Evolutionary conservation across 1,140 invertebrate genomes (phyloP).

Genomic region (Pollicipes pollicipes): DNA sequence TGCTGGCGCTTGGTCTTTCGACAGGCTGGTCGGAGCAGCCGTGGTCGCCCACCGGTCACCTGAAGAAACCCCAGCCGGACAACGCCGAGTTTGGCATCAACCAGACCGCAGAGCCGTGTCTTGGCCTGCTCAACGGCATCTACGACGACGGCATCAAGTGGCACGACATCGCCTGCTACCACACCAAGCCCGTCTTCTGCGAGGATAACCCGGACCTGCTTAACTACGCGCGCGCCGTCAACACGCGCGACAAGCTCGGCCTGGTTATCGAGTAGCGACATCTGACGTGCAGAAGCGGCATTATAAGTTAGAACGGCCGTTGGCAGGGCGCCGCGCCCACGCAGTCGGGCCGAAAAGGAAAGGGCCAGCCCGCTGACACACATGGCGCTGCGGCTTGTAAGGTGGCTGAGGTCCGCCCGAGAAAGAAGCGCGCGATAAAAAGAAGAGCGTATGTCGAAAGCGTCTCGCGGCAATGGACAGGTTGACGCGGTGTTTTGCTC

Average conservation of each 20-base stretch:
- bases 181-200: constrained; percentile 74
- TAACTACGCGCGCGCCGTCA: constrained; percentile 59
- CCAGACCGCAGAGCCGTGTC: constrained; percentile 63
- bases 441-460: no score
- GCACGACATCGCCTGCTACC: constrained; percentile 84
- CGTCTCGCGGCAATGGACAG: no score
- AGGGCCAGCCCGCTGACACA: no score
- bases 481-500: no score
- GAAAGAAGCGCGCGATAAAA: no score
- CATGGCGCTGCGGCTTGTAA: no score
- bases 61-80: constrained; percentile 66
- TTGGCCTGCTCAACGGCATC: constrained; percentile 65
- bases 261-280: no score
- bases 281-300: no score
- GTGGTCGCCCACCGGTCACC: constrained; percentile 75
- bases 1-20: constrained; percentile 13
- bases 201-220: constrained; percentile 72
- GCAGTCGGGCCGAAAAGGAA: no score
- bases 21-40: constrained; percentile 47
- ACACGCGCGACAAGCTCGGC: constrained; percentile 23
- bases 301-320: no score
- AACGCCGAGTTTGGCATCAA: constrained; percentile 85
- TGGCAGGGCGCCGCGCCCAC: no score
- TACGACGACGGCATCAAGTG: constrained; percentile 78
- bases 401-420: no score